Conservation (phyloP, 2,113 vertebrate genomes). For the Pluvialis apricaria region DNA sequence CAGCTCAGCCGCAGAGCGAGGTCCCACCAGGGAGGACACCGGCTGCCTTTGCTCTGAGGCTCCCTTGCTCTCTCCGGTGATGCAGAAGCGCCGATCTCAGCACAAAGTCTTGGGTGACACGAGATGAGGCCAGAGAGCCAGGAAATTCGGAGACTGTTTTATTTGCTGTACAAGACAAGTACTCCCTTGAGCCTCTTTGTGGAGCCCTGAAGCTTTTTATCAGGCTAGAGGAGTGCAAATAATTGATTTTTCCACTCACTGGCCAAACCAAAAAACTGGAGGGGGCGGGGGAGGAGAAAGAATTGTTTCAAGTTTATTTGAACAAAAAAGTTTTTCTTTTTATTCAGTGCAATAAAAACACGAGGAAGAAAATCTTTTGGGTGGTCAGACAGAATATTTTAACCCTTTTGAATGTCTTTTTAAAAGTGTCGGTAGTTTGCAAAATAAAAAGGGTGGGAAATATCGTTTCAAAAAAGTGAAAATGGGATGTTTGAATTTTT, state of each 20-base stretch:
- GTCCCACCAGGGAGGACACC: not conserved
- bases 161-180: not conserved
- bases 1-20: not conserved
- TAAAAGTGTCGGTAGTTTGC: not conserved
- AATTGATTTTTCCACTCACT: slow-evolving; percentile 63
- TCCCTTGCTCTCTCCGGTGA: not conserved
- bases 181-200: slow-evolving; percentile 22
- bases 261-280: slow-evolving; percentile 17
- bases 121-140: not conserved
- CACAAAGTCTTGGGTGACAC: not conserved
- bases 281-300: slow-evolving; percentile 1
- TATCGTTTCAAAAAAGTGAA: not conserved
- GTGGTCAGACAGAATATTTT: slow-evolving; percentile 8
- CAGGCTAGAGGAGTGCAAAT: not conserved
- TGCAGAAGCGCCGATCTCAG: not conserved
- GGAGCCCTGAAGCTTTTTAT: slow-evolving; percentile 11
- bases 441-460: not conserved
- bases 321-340: slow-evolving; percentile 28
- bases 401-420: not conserved
- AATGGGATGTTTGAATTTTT: not conserved
- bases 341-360: not conserved
- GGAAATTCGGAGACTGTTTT: not conserved
- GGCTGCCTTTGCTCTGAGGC: not conserved
- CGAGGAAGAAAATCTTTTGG: not conserved
- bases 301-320: slow-evolving; percentile 47